phyloP scores from a whole-genome alignment of 2,888 invertebrate genomes.

The Neuroscelio doddi region DNA sequence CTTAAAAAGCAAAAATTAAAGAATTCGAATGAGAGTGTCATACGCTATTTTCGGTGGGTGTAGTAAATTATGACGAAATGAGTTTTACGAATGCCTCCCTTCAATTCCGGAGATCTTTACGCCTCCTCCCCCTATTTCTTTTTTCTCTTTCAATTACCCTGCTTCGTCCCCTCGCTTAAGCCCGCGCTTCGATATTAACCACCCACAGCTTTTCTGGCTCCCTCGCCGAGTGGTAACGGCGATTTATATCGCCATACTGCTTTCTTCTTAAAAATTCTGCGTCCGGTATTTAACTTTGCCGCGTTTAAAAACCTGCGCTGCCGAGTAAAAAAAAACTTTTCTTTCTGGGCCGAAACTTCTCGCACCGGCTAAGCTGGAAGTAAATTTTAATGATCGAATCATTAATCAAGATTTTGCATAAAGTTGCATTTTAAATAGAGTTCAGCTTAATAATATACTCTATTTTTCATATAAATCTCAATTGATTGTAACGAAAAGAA shows the following conservation, averaged over 20 bases:
- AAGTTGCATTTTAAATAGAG: too few relatives aligned
- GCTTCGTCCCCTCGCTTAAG: too few relatives aligned
- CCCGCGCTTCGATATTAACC: constrained; percentile 35
- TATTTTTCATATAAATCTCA: too few relatives aligned
- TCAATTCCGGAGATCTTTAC: constrained; percentile 1
- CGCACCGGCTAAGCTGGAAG: constrained; percentile 38
- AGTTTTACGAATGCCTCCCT: not conserved
- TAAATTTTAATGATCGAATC: constrained; percentile 48
- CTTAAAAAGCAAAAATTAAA: not conserved
- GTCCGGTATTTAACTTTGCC: constrained; percentile 47
- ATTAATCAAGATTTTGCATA: constrained; percentile 22
- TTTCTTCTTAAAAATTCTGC: constrained; percentile 38
- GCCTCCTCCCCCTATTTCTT: not conserved
- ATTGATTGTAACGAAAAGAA: too few relatives aligned
- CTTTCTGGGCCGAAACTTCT: constrained; percentile 13
- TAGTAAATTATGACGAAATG: too few relatives aligned
- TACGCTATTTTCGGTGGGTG: too few relatives aligned
- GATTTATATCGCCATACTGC: constrained; percentile 43
- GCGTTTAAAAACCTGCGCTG: constrained; percentile 6
- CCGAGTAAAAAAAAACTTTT: not conserved
- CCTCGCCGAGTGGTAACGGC: constrained; percentile 23
- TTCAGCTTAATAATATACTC: too few relatives aligned
- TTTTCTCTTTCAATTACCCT: constrained; percentile 6
- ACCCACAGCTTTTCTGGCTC: constrained; percentile 10
- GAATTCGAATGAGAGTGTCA: too few relatives aligned